Base-by-base conservation (phyloP, 1,140 invertebrate species). In the Bombus impatiens region DNA sequence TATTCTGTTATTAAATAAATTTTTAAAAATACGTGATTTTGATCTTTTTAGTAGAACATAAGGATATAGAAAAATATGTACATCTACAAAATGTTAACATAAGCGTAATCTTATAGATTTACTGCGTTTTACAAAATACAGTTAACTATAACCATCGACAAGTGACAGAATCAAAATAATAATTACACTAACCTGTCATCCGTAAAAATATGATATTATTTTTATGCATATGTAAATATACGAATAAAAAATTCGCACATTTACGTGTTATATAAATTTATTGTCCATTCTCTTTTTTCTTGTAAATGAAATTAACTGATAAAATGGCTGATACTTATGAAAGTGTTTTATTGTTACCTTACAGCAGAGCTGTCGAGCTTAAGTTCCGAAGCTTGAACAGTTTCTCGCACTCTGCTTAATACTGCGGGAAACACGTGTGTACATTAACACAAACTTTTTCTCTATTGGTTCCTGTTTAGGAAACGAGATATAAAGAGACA, bases 281-380 rank as follows among this genome's bases (percentile, higher is more conserved):
- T 59, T 83, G 44, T 53, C 62, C 53, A 5, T 67, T 62, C 71
- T 70, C 44, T 79, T 28, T 37, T 70, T 68, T 44, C 76, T 35
- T 67, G 15, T 71, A 47, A 88, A 76, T 77, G 28, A 84, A 81
- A 83, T 89, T 87, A 80, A 78, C 32, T 59, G 15, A 59, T 67
- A 71, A 85, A 85, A 89, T 89, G 87, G 87, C 82, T 79, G 85
- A 40, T 80, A 87, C 44, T 35, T 78, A 85, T 70, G 68, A 67
- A 75, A 78, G 9, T 59, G 28, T 12, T 42, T 47, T 37, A 62
- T 47, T 65, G 40, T 75, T 40, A 65, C 12, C 40, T 62, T 32
- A 22, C 13, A 47, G 25, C 25, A 71, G 5, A 40, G 10, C 10
- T 71, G 25, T 25, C 1, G 9, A 40, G 22, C 37, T 71, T 71